phyloP scores from a whole-genome alignment of 2,797 vertebrate species.

The Prunella strophiata region DNA sequence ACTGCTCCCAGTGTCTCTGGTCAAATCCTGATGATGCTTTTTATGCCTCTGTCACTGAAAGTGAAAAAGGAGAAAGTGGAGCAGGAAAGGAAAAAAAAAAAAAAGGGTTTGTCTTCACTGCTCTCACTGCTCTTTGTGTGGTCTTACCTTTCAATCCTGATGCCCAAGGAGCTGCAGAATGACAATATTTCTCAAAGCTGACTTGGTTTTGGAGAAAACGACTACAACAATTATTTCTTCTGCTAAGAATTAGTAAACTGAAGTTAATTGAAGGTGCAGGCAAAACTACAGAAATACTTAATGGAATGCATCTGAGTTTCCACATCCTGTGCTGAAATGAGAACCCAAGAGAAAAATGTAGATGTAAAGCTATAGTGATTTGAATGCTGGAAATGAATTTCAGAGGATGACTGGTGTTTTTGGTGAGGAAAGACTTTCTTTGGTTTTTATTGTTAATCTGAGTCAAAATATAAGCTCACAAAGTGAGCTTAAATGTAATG shows the following conservation, averaged over 20 bases:
- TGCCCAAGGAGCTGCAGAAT: neutral
- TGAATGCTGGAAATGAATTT: neutral
- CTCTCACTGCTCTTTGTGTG: neutral
- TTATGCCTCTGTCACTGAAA: neutral
- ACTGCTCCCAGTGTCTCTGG: neutral
- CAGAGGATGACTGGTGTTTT: neutral
- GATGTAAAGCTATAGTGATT: neutral
- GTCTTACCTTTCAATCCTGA: neutral
- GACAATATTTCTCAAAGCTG: neutral
- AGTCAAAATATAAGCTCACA: neutral
- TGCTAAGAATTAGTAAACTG: neutral
- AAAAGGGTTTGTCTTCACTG: neutral
- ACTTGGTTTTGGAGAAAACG: neutral
- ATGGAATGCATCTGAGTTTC: neutral
- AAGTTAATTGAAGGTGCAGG: neutral
- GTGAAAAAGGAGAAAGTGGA: neutral
- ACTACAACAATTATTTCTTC: neutral
- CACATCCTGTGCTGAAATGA: neutral
- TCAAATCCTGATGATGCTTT: neutral
- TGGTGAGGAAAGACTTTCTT: neutral
- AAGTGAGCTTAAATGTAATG: neutral
- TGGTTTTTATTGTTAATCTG: neutral
- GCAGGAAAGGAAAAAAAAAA: neutral
- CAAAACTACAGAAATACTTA: neutral
- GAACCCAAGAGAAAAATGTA: neutral